Percentiles rank a stretch among this genome's conserved stretches.
Evolutionary conservation across 1,140 invertebrate genomes (phyloP).

Genomic region (Palaemon carinicauda): DNA sequence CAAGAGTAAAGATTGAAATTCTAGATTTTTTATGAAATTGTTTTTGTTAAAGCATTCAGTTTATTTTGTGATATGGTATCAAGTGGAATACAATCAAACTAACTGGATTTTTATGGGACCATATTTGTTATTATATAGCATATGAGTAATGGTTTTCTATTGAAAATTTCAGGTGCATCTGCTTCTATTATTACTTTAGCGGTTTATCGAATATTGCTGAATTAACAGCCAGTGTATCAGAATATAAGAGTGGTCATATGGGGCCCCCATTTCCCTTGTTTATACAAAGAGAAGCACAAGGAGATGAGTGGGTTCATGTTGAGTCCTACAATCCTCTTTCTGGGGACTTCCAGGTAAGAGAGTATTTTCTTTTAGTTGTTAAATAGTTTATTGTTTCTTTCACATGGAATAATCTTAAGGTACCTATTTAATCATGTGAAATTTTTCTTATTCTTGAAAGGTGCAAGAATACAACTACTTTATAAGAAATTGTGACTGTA

Average conservation of each 20-base stretch:
- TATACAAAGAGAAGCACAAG: background rate
- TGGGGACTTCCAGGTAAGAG: slow-evolving; percentile 6
- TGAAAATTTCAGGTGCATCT: background rate
- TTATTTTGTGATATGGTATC: no score
- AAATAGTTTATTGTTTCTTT: no score
- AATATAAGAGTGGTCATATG: background rate
- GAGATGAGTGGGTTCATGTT: background rate
- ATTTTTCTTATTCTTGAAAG: background rate
- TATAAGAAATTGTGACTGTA: no score
- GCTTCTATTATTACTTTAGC: slow-evolving; percentile 38
- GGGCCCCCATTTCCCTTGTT: background rate
- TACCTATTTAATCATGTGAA: no score
- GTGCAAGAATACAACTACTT: no score
- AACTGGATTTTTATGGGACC: background rate
- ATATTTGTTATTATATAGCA: background rate
- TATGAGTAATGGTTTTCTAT: background rate
- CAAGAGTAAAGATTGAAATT: no score
- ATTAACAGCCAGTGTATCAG: background rate
- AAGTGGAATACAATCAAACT: background rate
- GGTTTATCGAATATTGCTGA: slow-evolving; percentile 3
- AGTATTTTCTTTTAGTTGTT: background rate
- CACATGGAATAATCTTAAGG: no score
- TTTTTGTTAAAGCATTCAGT: no score
- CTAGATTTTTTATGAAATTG: no score
- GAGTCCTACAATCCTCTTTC: background rate